Evolutionary conservation across 2,888 invertebrate genomes (phyloP), one percentile per base, ranked within the genome.

Genomic region (Loripinus fragilis): DNA sequence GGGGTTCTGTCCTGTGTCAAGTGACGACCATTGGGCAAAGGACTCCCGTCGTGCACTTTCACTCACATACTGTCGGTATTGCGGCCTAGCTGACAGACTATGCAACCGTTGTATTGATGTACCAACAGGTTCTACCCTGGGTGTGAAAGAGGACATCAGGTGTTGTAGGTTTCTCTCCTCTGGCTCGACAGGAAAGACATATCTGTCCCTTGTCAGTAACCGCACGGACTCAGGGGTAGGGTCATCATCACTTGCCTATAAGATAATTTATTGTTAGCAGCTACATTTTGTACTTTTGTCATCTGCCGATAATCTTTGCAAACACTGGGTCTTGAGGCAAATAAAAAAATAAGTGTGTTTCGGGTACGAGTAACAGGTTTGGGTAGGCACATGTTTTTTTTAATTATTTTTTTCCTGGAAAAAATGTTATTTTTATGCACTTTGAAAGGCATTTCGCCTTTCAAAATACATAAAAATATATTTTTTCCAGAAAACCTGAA

Each of bases 11-110:
- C 71, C 70, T 8, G 75, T 65, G 12, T 5, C 5, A 33, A 15
- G 50, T 23, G 74, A 3, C 17, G 83, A 80, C 83, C 83, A 83
- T 45, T 69, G 70, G 0, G 67, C 42, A 35, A 78, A 83, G 15
- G 78, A 73, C 25, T 35, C 7, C 45, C 70, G 70, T 41, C 83
- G 30, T 8, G 64, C 25, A 38, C 55, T 50, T n/a, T 60, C 65
- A n/a, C 73, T 73, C 0, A 23, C 60, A 69, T 74, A 83, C 42
- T 83, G 60, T 0, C 74, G 83, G 55, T 83, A 73, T 7, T 68
- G 48, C 41, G 73, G 75, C 35, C 71, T 38, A 5, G 67, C 28
- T 38, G 66, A 17, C 0, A n/a, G 66, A 3, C 33, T 69, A 38
- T 17, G 60, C 33, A 60, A 15, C 20, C 33, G 33, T 60, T 60